A percentile compares a stretch with the other conserved stretches of the same genome.
These are phyloP conservation scores for Scaptomyza reducta DNA, from an alignment of 2,888 invertebrate species.

Conservation along the genomic window DNA sequence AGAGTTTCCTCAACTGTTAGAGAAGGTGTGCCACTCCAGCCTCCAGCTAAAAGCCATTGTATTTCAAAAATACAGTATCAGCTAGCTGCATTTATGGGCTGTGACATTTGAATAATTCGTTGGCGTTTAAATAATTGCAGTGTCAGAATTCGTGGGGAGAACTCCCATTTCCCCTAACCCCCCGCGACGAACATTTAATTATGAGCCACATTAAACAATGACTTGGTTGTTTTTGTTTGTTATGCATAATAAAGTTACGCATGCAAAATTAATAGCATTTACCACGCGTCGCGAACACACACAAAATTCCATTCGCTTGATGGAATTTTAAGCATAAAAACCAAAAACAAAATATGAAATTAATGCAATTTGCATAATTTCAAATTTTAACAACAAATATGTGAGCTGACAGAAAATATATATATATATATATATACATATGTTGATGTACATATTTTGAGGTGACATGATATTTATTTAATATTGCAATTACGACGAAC, in stretches of 20 bases:
- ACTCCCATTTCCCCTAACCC: background rate
- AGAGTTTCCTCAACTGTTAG: background rate
- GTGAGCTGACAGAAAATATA: constrained; percentile 7
- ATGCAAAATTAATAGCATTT: constrained; percentile 75
- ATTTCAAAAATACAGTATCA: constrained; percentile 14
- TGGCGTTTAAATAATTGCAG: constrained; percentile 69
- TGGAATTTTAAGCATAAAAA: constrained; percentile 56
- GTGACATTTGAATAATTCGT: constrained; percentile 59
- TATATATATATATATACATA: background rate
- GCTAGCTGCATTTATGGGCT: constrained; percentile 19
- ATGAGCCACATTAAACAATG: constrained; percentile 74
- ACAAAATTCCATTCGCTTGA: constrained; percentile 68
- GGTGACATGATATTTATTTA: constrained; percentile 52
- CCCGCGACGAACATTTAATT: constrained; percentile 65
- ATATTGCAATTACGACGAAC: constrained; percentile 38
- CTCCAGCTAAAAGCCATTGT: constrained; percentile 9
- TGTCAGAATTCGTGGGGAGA: constrained; percentile 70
- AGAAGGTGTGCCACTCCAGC: constrained; percentile 40
- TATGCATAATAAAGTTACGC: constrained; percentile 76
- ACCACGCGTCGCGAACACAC: constrained; percentile 65
- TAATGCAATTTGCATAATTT: constrained; percentile 73
- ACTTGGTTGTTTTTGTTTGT: constrained; percentile 45
- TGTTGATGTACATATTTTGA: constrained; percentile 11
- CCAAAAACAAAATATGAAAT: constrained; percentile 30
- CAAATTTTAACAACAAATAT: constrained; percentile 26